phyloP scores from a whole-genome alignment of 2,888 invertebrate species.

The Idaea aversata region DNA sequence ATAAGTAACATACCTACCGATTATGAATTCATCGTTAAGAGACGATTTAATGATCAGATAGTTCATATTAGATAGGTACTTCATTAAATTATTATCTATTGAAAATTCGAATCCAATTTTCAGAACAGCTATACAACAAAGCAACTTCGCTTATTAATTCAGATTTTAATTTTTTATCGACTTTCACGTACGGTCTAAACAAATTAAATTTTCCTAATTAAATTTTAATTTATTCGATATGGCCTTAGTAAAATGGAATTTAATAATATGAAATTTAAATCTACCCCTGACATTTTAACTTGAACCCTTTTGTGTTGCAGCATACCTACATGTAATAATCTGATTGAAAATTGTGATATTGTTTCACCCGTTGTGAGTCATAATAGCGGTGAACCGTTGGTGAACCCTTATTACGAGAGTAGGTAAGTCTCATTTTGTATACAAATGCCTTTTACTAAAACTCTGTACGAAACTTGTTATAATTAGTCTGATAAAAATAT shows the following conservation, averaged over 20 bases:
- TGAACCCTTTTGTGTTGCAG: not conserved
- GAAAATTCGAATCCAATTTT: not conserved
- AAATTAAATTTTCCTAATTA: not conserved
- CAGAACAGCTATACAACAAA: no score
- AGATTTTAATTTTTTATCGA: not conserved
- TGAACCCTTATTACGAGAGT: not conserved
- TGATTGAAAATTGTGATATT: not conserved
- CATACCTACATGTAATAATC: not conserved
- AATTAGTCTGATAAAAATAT: not conserved
- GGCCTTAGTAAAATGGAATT: not conserved
- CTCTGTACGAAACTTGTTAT: not conserved
- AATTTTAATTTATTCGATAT: not conserved
- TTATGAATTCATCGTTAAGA: no score
- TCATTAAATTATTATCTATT: no score
- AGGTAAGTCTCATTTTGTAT: not conserved
- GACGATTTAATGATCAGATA: no score
- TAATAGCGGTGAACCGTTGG: not conserved
- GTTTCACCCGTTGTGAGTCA: not conserved
- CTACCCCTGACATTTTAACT: not conserved
- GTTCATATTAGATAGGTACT: no score
- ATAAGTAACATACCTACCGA: no score
- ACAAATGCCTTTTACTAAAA: not conserved
- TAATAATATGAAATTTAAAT: not conserved
- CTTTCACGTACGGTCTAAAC: not conserved
- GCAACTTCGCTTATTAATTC: no score